Evolutionary conservation across 2,888 invertebrate species (phyloP).

Genomic region (Cordilura impudica): DNA sequence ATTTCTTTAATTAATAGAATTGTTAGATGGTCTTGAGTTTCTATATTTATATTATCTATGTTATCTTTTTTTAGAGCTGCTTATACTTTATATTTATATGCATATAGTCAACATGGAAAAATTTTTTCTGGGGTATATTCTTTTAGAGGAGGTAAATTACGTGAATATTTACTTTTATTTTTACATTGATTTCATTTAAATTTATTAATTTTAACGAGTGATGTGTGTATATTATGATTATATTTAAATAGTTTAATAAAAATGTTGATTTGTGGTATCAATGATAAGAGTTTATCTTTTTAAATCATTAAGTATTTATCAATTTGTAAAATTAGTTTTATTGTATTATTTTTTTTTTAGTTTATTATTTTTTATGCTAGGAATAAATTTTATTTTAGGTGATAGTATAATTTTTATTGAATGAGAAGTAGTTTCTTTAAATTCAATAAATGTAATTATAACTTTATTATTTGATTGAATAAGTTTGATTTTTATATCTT

Average conservation of each 20-base stretch:
- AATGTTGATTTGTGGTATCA: conserved; percentile 84
- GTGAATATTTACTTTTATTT: conserved; percentile 82
- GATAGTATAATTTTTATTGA: conserved; percentile 79
- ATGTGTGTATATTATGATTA: conserved; percentile 79
- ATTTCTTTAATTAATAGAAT: conserved; percentile 82
- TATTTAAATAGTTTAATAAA: conserved; percentile 84
- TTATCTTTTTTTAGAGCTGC: conserved; percentile 83
- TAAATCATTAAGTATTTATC: conserved; percentile 79
- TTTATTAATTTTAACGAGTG: conserved; percentile 81
- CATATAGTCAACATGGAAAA: conserved; percentile 82
- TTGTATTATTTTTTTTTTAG: conserved; percentile 79
- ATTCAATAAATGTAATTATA: conserved; percentile 79
- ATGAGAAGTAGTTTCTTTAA: conserved; percentile 80
- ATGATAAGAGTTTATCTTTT: conserved; percentile 80
- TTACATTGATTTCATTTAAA: conserved; percentile 83
- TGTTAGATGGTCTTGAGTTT: conserved; percentile 79
- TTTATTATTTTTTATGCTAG: conserved; percentile 74
- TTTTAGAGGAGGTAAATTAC: conserved; percentile 78
- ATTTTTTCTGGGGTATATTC: conserved; percentile 79
- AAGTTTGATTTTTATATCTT: conserved; percentile 82
- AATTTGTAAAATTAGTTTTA: conserved; percentile 80
- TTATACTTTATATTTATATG: conserved; percentile 83
- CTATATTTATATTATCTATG: conserved; percentile 80
- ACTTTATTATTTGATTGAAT: conserved; percentile 83
- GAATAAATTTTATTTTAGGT: conserved; percentile 79